phyloP scores from a whole-genome alignment of 2,888 invertebrate genomes.

The Petrophora chlorosata region DNA sequence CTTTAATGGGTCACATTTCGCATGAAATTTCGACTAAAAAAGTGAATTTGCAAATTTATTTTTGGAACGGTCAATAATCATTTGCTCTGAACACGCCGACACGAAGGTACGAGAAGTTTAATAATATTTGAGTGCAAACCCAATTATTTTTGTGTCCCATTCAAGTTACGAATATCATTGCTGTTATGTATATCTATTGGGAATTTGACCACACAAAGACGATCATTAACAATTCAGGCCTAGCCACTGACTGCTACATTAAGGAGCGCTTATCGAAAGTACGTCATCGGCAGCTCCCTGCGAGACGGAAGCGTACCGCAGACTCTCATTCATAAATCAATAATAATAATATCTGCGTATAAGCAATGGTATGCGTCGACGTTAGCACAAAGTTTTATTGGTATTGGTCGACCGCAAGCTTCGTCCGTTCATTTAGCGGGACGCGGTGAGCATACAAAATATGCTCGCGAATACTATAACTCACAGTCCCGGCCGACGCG shows the following conservation, averaged over 20 bases:
- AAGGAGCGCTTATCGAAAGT: constrained; percentile 16
- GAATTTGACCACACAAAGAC: constrained; percentile 20
- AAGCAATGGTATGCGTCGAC: constrained; percentile 55
- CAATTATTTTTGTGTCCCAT: not conserved
- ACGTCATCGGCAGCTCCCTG: constrained; percentile 33
- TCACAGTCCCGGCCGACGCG: too few species aligned
- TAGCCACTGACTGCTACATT: constrained; percentile 15
- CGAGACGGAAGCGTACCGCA: constrained; percentile 41
- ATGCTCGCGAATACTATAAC: constrained; percentile 60
- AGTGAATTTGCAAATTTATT: constrained; percentile 26
- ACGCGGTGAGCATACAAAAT: constrained; percentile 81
- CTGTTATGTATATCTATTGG: constrained; percentile 1
- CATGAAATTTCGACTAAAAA: constrained; percentile 41
- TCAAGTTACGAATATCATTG: not conserved
- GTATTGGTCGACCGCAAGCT: constrained; percentile 70
- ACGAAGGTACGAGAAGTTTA: constrained; percentile 1
- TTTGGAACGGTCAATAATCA: constrained; percentile 18
- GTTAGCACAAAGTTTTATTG: constrained; percentile 67
- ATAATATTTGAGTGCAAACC: not conserved
- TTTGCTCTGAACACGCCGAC: constrained; percentile 24
- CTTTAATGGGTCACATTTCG: constrained; percentile 61
- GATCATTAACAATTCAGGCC: constrained; percentile 29
- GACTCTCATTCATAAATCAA: constrained; percentile 56
- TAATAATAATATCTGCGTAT: constrained; percentile 67
- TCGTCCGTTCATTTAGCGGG: constrained; percentile 80